Percentiles rank a stretch among this genome's conserved stretches.
These are phyloP conservation scores for Puntigrus tetrazona DNA, from an alignment of 2,113 vertebrate genomes.

Conservation along the genomic window DNA sequence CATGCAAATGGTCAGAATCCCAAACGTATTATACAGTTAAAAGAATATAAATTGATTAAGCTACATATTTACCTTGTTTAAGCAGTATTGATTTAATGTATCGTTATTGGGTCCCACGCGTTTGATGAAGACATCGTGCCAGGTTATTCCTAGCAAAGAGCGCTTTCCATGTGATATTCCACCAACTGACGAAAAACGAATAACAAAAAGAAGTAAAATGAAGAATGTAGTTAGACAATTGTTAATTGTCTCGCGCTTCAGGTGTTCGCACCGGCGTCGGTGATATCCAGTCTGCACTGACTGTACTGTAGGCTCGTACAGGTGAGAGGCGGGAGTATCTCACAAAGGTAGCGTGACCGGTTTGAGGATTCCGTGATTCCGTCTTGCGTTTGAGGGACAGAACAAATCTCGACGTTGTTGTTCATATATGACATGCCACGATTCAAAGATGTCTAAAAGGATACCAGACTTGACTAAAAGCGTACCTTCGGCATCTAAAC, in stretches of 20 bases:
- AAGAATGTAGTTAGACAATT: not conserved
- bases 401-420: not conserved
- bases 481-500: too few relatives aligned
- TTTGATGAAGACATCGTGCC: constrained; percentile 37
- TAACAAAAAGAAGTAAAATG: not conserved
- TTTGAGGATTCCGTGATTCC: not conserved
- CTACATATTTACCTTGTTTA: constrained; percentile 28
- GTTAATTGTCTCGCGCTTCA: too few relatives aligned
- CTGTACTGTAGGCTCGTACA: not conserved
- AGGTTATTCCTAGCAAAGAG: constrained; percentile 38
- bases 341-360: constrained; percentile 3
- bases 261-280: not conserved
- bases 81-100: not conserved
- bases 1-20: not conserved
- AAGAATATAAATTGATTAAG: not conserved
- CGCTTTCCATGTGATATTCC: constrained; percentile 32
- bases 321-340: not conserved
- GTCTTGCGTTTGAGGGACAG: not conserved
- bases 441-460: not conserved
- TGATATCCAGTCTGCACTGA: constrained; percentile 10
- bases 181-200: not conserved
- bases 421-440: not conserved
- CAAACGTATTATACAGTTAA: not conserved
- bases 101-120: constrained; percentile 33
- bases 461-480: not conserved